A percentile compares a stretch with the other conserved stretches of the same genome.
phyloP scores from a whole-genome alignment of 2,888 invertebrate genomes.

The Rhogogaster chlorosoma region DNA sequence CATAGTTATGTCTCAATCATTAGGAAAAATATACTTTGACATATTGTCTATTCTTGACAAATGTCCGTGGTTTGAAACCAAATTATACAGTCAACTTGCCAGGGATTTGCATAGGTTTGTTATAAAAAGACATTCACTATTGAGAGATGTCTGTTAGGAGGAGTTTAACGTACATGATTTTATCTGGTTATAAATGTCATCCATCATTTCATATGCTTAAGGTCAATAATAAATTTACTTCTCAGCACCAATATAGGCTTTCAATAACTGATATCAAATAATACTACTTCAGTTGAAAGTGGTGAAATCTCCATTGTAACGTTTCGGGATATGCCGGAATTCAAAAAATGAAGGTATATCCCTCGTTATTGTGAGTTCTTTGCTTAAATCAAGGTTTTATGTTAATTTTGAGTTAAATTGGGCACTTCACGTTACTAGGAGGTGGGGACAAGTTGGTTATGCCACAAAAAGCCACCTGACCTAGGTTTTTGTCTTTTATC shows the following conservation, averaged over 20 bases:
- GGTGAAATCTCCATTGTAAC: not conserved
- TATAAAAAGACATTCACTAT: not conserved
- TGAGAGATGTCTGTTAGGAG: not conserved
- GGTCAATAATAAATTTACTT: not conserved
- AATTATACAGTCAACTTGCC: not conserved
- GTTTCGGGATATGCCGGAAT: too few relatives aligned
- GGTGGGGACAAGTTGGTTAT: too few relatives aligned
- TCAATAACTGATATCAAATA: not conserved
- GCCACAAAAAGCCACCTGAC: too few relatives aligned
- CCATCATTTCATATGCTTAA: not conserved
- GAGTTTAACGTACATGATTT: not conserved
- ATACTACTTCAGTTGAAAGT: not conserved
- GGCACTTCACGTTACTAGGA: too few relatives aligned
- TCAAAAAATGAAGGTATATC: too few relatives aligned
- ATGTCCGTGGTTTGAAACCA: not conserved
- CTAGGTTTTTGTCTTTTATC: too few relatives aligned
- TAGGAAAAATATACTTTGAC: not conserved
- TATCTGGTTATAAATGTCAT: not conserved
- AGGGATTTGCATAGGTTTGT: not conserved
- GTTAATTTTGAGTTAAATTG: too few relatives aligned
- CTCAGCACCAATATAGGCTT: not conserved
- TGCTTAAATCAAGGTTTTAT: too few relatives aligned
- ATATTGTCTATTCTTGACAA: not conserved
- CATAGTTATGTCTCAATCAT: not conserved
- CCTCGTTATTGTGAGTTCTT: too few relatives aligned